Conservation (phyloP, 2,797 vertebrate genomes). For the Halcyon smyrnensis region DNA sequence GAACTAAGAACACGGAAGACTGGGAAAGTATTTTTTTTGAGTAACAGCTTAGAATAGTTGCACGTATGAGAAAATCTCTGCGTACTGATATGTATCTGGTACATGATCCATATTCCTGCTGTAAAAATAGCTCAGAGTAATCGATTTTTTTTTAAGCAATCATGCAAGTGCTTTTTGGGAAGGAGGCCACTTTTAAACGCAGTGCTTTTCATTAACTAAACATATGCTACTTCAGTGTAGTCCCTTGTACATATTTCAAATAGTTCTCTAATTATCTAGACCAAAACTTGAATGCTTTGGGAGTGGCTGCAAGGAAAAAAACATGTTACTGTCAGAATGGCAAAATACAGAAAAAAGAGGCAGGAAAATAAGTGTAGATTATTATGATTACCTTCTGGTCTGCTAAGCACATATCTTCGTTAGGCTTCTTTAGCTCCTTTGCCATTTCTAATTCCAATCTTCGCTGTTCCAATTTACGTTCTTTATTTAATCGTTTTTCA, state of each 20-base stretch:
- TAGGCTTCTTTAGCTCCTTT: conserved; percentile 95
- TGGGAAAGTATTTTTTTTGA: not conserved
- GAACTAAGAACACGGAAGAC: not conserved
- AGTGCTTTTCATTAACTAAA: not conserved
- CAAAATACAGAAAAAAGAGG: not conserved
- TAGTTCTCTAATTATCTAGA: not conserved
- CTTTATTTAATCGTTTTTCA: conserved; percentile 94
- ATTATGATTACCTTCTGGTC: conserved; percentile 90
- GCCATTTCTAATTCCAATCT: conserved; percentile 93
- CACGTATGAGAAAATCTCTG: not conserved
- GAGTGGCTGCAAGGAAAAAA: not conserved
- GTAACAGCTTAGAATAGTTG: not conserved
- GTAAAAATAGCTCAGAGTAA: not conserved
- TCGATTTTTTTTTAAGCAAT: not conserved
- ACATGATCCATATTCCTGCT: not conserved
- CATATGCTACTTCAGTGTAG: not conserved
- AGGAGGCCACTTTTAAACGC: not conserved
- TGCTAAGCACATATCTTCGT: conserved; percentile 95
- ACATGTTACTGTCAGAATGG: not conserved
- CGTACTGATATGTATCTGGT: not conserved
- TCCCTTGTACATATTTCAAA: not conserved
- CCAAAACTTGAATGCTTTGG: not conserved
- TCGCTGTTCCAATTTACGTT: conserved; percentile 90
- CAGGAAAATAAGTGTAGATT: not conserved
- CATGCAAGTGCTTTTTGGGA: not conserved